These are phyloP conservation scores for Vesta saturnalis DNA, from an alignment of 2,888 invertebrate species.

Conservation along the genomic window DNA sequence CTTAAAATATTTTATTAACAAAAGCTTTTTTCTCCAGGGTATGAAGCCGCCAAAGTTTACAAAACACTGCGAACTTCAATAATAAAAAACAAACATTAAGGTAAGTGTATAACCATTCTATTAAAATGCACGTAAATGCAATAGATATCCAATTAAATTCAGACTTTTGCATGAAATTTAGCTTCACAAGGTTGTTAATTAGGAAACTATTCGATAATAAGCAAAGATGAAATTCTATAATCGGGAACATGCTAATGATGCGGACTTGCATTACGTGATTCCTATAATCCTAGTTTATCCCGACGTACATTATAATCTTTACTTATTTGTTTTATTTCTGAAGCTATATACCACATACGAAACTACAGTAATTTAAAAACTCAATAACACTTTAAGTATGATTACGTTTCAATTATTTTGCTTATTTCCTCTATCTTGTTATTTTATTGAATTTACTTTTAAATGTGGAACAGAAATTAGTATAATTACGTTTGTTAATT, in stretches of 20 bases:
- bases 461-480: too few species aligned
- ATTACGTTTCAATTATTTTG: too few species aligned
- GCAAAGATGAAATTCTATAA: conserved; percentile 16
- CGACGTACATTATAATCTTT: background rate
- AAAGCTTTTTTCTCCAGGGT: conserved; percentile 4
- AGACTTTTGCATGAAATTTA: background rate
- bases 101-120: background rate
- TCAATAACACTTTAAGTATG: too few species aligned
- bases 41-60: background rate
- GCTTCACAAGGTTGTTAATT: conserved; percentile 22
- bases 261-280: conserved; percentile 12
- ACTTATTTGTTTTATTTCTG: background rate
- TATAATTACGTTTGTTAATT: too few species aligned
- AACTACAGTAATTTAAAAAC: too few species aligned
- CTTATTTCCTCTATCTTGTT: too few species aligned
- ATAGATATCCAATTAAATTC: background rate
- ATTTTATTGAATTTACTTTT: too few species aligned
- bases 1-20: background rate
- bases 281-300: background rate
- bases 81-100: background rate
- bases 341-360: too few species aligned
- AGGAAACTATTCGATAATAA: conserved; percentile 20
- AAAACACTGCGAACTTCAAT: background rate
- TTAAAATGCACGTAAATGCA: background rate
- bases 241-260: conserved; percentile 20